A percentile compares a stretch with the other conserved stretches of the same genome.
phyloP scores from a whole-genome alignment of 2,888 invertebrate species.

The Slavum lentiscoides region DNA sequence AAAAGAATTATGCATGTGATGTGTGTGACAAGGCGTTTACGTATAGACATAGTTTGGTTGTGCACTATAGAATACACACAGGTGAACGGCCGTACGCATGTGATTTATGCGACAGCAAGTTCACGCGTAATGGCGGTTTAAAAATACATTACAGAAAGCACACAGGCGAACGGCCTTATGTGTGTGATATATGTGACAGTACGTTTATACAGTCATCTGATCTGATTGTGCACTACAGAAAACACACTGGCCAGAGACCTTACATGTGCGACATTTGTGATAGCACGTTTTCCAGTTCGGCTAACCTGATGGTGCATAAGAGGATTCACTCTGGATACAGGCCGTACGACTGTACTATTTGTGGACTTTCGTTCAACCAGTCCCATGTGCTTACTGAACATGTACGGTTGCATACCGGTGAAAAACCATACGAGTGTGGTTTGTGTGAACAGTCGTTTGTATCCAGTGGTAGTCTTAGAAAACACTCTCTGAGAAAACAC shows the following conservation, averaged over 20 bases:
- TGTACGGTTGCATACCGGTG: not conserved
- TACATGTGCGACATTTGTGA: not conserved
- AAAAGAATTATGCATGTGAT: too few relatives aligned
- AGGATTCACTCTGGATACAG: conserved; percentile 12
- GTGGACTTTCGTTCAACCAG: conserved; percentile 8
- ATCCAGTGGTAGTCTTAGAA: not conserved
- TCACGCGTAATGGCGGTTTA: rapidly evolving
- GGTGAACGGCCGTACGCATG: not conserved
- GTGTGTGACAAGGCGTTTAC: too few relatives aligned
- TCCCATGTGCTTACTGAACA: conserved; percentile 3
- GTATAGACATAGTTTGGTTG: too few relatives aligned
- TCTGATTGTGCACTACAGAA: not conserved
- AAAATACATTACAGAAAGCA: not conserved
- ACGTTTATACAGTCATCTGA: not conserved
- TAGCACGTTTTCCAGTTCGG: not conserved
- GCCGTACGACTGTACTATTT: not conserved
- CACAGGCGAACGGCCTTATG: not conserved
- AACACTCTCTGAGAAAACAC: conserved; percentile 4
- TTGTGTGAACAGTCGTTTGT: not conserved
- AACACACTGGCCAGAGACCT: not conserved
- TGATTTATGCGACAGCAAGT: not conserved
- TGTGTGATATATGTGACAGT: not conserved
- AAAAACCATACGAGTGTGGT: conserved; percentile 11
- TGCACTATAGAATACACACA: not conserved
- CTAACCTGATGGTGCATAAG: not conserved